Base-by-base conservation (phyloP, 2,113 vertebrate species). In the Ptychochromis oligacanthus region DNA sequence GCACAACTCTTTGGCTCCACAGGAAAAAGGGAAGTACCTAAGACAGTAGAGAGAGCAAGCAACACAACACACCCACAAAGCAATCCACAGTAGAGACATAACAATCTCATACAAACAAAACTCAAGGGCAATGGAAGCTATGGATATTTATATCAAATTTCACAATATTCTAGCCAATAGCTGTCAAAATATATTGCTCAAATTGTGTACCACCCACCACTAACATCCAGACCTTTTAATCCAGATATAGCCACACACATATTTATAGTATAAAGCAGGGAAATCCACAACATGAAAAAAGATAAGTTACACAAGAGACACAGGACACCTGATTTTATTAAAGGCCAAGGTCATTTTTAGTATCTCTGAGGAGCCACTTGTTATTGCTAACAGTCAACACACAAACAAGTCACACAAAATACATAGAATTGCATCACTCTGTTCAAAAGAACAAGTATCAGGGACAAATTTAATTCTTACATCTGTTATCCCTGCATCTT, bases 331-430 rank as follows among this genome's bases (percentile, higher is more conserved):
- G 46, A 54, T 72, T 72, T 72, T 6, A 70, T 70, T 52, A 72
- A 72, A 72, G 46, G 67, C 31, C 67, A 31, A 31, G 49, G 67
- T 72, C 26, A 2, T 31, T 72, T 72, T 72, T 72, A 52, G 52
- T 20, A 72, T 72, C 65, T 52, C 65, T 52, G 65, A 52, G 65
- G 65, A 72, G 43, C 17, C 52, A 72, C 65, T 52, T 72, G 43
- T 31, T 72, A 52, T 72, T 43, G 31, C 46, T 26, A 72, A 54
- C 46, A 72, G 46, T 54, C 18, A 54, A 72, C 46, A 72, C 65
- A 52, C 11, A 72, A 31, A 72, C 46, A 52, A 54, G 26, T 31
- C 26, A 72, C 1, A 0, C 46, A 54, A 72, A 72, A 54, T 24
- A 54, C 13, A 54, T n/a, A 34, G 18, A 72, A 11, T 11, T 72